These are phyloP conservation scores for Odocoileus virginianus DNA, from an alignment of 2,113 vertebrate species.

Conservation along the genomic window DNA sequence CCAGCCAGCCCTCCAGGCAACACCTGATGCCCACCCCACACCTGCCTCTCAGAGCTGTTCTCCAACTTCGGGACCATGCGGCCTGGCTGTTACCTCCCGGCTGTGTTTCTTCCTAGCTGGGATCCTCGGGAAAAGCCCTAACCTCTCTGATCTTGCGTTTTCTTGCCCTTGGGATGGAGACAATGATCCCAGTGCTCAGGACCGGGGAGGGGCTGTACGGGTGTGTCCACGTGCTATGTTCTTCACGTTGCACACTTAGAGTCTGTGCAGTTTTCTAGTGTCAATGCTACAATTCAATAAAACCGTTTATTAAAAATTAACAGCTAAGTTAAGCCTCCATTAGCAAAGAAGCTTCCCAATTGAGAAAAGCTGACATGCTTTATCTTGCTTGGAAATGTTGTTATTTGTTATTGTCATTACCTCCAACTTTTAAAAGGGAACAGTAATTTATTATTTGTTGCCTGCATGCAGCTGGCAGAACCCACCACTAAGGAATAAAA, in stretches of 20 bases:
- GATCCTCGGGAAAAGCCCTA: background rate
- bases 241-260: background rate
- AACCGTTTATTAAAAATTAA: background rate
- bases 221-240: fast-evolving
- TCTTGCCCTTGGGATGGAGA: no score
- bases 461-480: background rate
- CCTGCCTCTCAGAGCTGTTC: background rate
- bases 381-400: background rate
- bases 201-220: fast-evolving
- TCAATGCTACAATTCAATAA: background rate
- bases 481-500: background rate
- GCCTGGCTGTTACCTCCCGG: background rate
- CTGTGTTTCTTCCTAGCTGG: background rate
- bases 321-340: background rate
- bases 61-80: fast-evolving
- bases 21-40: fast-evolving
- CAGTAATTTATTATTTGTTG: background rate
- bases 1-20: background rate
- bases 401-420: background rate
- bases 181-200: fast-evolving
- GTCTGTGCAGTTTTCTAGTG: background rate
- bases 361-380: background rate
- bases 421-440: background rate
- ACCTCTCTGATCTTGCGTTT: background rate
- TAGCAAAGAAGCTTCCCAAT: background rate